Evolutionary conservation across 2,797 vertebrate genomes (phyloP), one percentile per base, ranked within the genome.

Genomic region (Anabacerthia variegaticeps): DNA sequence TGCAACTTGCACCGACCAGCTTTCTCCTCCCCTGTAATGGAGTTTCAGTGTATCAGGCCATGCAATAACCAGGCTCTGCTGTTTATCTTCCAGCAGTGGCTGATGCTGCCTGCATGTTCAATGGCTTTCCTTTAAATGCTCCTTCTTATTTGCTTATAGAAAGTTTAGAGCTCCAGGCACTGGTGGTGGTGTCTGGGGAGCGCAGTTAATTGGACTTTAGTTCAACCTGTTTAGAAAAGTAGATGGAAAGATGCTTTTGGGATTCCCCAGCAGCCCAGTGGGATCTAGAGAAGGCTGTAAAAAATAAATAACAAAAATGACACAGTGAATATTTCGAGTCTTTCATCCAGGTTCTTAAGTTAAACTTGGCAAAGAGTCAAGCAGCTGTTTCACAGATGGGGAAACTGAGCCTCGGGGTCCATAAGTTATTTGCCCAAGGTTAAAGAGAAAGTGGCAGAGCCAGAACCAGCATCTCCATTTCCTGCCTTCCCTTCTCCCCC

Each of bases 331-430:
- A 61, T 90, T 88, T 67, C 0, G 10, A 68, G 76, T 46, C 80
- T 93, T 81, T 95, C 81, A 79, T 76, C 19, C 73, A 76, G 69
- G 55, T 92, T 92, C 89, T 86, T 69, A 73, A 93, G 88, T 77
- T 73, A 82, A 82, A 92, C 74, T 19, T 96, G 95, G 77, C 88
- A 80, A 16, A 85, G 73, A 89, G 68, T 89, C 89, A 91, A 91
- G 84, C 86, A 85, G 85, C 78, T 92, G 94, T 92, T 94, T 69
- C 92, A 85, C 88, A 93, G 88, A 51, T 95, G 89, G 89, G 93
- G 92, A 91, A 94, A 74, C 88, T 92, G 63, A 95, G 74, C 88
- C 89, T 93, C 5, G 1, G 49, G 51, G 68, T 85, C 83, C 37
- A 5, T 34, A 43, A 87, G 52, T 87, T 90, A 72, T 78, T 87